phyloP scores from a whole-genome alignment of 2,888 invertebrate genomes.

The Caenorhabditis angaria region DNA sequence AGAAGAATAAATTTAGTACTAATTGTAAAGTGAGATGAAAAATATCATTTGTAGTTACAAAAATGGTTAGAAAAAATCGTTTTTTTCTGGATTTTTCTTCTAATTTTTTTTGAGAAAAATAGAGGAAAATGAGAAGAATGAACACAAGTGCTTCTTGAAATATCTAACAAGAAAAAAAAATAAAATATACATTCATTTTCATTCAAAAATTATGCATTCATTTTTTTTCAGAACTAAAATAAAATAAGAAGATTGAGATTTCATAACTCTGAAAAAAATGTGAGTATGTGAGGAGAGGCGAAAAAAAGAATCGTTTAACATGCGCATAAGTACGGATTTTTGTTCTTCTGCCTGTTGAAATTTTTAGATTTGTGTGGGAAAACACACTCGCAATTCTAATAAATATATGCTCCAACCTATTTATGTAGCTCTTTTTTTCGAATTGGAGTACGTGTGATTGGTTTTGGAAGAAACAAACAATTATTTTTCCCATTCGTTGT shows the following conservation, averaged over 20 bases:
- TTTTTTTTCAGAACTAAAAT: slow-evolving; percentile 1
- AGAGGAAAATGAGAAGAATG: neutral
- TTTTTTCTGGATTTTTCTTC: no score
- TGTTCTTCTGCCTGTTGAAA: slow-evolving; percentile 23
- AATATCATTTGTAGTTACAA: neutral
- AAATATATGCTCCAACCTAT: no score
- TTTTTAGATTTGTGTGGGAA: slow-evolving; percentile 36
- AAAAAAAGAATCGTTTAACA: slow-evolving; percentile 20
- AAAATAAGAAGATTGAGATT: slow-evolving; percentile 10
- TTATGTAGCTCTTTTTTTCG: slow-evolving; percentile 9
- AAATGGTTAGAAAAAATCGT: no score
- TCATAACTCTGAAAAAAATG: neutral
- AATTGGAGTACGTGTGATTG: neutral
- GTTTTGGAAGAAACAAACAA: neutral
- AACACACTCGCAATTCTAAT: slow-evolving; percentile 19
- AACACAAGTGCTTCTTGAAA: slow-evolving; percentile 4
- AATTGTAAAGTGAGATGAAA: neutral
- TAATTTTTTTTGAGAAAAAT: no score
- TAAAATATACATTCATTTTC: neutral
- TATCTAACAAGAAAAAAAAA: neutral
- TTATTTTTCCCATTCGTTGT: slow-evolving; percentile 11
- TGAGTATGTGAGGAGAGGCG: slow-evolving; percentile 8
- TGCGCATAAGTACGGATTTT: slow-evolving; percentile 4
- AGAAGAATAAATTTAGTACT: neutral
- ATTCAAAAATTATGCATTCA: slow-evolving; percentile 2